Conservation (phyloP, 2,888 invertebrate genomes). For the Conomelus anceps region DNA sequence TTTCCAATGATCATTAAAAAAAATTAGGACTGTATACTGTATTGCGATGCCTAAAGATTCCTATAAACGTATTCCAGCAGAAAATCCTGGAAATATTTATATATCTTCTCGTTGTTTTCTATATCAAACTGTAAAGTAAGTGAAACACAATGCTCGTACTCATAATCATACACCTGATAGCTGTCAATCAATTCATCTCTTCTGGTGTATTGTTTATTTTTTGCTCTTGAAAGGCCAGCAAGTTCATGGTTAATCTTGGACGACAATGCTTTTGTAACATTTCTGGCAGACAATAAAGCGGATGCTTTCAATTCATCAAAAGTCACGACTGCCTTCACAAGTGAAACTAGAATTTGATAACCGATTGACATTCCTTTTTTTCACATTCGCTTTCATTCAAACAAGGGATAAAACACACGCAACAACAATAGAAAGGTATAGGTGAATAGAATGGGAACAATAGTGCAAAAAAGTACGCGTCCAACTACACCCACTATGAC, state of each 20-base stretch:
- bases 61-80: too few relatives aligned
- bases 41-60: too few relatives aligned
- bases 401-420: not conserved
- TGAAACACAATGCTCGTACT: too few relatives aligned
- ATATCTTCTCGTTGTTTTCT: too few relatives aligned
- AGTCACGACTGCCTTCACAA: not conserved
- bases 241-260: not conserved
- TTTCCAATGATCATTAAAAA: too few relatives aligned
- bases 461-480: not conserved
- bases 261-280: not conserved
- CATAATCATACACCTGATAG: not conserved
- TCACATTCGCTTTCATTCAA: not conserved
- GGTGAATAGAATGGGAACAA: not conserved
- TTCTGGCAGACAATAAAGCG: not conserved
- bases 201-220: not conserved
- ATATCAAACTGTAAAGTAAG: too few relatives aligned
- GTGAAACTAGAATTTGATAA: not conserved
- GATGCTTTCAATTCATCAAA: not conserved
- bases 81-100: too few relatives aligned
- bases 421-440: not conserved
- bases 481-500: not conserved
- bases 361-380: not conserved
- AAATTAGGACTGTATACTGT: too few relatives aligned
- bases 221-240: not conserved
- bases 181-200: not conserved